Conservation (phyloP, 2,888 invertebrate genomes). For the Platynereis dumerilii region DNA sequence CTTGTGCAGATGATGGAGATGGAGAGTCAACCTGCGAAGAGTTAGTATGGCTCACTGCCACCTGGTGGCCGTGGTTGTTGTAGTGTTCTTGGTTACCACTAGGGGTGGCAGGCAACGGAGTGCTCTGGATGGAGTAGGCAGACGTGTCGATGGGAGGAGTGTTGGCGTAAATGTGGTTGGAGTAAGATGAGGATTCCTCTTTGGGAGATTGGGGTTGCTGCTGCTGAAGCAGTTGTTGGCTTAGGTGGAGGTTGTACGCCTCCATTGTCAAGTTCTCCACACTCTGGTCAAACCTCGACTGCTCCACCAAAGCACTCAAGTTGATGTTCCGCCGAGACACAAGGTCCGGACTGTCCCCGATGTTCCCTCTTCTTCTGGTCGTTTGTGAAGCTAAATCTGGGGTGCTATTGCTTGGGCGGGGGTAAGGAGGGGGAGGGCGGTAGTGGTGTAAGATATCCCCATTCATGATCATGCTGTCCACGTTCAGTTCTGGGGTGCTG, state of each 20-base stretch:
- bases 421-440: constrained; percentile 83
- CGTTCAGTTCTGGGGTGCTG: constrained; percentile 61
- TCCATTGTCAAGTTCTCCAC: constrained; percentile 35
- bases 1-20: too few relatives aligned
- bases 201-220: constrained; percentile 3
- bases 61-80: too few relatives aligned
- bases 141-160: too few relatives aligned
- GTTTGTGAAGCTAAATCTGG: constrained; percentile 74
- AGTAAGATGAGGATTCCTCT: background rate
- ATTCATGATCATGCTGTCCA: constrained; percentile 37
- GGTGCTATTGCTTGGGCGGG: constrained; percentile 76
- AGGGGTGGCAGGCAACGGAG: too few relatives aligned
- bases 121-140: too few relatives aligned
- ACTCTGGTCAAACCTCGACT: constrained; percentile 41
- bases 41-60: too few relatives aligned
- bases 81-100: too few relatives aligned
- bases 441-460: constrained; percentile 71
- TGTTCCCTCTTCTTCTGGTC: constrained; percentile 23
- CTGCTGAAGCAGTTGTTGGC: constrained; percentile 6
- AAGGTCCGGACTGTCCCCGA: constrained; percentile 54
- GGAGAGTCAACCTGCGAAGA: too few relatives aligned
- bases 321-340: constrained; percentile 72
- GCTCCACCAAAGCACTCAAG: constrained; percentile 38
- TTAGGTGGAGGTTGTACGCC: constrained; percentile 20
- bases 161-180: background rate